Conservation (phyloP, 2,113 vertebrate species). For the Indicator indicator region DNA sequence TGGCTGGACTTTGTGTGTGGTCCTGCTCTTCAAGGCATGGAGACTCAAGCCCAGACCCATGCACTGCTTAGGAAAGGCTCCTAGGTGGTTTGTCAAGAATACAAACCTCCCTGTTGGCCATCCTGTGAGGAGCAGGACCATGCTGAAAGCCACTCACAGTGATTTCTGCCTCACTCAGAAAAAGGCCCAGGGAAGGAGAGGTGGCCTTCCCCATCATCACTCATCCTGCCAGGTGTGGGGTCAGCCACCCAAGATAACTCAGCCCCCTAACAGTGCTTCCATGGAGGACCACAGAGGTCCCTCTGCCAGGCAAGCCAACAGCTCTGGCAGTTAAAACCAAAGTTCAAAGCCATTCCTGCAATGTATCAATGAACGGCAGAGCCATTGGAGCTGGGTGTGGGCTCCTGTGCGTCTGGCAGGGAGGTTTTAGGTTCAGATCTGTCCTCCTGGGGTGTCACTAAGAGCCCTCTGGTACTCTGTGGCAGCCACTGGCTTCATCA, state of each 20-base stretch:
- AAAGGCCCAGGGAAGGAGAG: not conserved
- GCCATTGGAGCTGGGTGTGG: not conserved
- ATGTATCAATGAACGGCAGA: not conserved
- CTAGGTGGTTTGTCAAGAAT: not conserved
- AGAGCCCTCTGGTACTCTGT: not conserved
- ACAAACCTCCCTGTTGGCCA: not conserved
- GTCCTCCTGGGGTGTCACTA: not conserved
- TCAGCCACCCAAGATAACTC: accelerated
- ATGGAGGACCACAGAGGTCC: accelerated
- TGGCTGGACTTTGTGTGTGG: conserved; percentile 43
- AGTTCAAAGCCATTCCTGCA: not conserved
- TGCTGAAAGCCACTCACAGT: not conserved
- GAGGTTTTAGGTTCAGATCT: not conserved
- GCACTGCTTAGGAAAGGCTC: not conserved
- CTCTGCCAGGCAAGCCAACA: not conserved
- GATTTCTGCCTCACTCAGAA: accelerated
- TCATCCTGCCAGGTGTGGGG: not conserved
- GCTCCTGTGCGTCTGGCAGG: accelerated
- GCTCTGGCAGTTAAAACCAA: not conserved
- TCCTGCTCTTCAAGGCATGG: not conserved
- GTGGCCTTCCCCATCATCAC: not conserved
- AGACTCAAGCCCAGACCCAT: not conserved
- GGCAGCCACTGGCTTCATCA: not conserved
- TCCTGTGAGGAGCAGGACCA: not conserved
- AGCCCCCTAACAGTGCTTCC: not conserved